These are phyloP conservation scores for Plebejus anna DNA, from an alignment of 2,888 invertebrate genomes.

Conservation along the genomic window DNA sequence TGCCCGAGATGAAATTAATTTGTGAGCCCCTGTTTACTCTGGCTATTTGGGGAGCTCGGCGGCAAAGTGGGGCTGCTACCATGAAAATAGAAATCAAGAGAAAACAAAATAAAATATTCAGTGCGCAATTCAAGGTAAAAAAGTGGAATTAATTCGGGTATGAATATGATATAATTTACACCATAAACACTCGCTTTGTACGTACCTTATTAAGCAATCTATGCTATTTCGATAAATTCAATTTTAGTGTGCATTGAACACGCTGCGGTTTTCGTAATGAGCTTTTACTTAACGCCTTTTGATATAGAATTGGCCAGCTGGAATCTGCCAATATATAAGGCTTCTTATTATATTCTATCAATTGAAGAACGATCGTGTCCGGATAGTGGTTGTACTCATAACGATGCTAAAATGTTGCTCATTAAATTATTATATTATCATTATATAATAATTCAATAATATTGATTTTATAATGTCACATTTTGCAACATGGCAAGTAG, in stretches of 20 bases:
- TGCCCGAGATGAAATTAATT: slow-evolving; percentile 24
- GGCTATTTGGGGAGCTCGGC: slow-evolving; percentile 33
- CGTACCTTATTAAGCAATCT: slow-evolving; percentile 25
- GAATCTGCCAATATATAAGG: not conserved
- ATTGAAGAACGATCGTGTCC: too few species aligned
- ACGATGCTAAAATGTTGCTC: too few species aligned
- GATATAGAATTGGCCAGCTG: not conserved
- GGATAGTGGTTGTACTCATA: too few species aligned
- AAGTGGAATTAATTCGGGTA: slow-evolving; percentile 33
- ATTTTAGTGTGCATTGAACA: slow-evolving; percentile 12
- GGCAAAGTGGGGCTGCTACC: slow-evolving; percentile 34
- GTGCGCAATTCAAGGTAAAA: slow-evolving; percentile 35
- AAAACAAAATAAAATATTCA: slow-evolving; percentile 40
- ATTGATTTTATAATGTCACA: too few species aligned
- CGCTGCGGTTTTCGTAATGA: slow-evolving; percentile 2
- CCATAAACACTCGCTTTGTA: slow-evolving; percentile 5
- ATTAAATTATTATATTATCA: too few species aligned
- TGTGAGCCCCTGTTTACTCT: slow-evolving; percentile 37
- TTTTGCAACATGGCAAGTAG: too few species aligned
- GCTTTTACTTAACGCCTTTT: not conserved
- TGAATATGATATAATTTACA: slow-evolving; percentile 20
- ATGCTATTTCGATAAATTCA: not conserved
- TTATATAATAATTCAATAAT: too few species aligned
- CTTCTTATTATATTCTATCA: too few species aligned
- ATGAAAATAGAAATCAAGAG: slow-evolving; percentile 37